A percentile compares a stretch with the other conserved stretches of the same genome.
These are phyloP conservation scores for Columbina picui DNA, from an alignment of 2,113 vertebrate species.

Conservation along the genomic window DNA sequence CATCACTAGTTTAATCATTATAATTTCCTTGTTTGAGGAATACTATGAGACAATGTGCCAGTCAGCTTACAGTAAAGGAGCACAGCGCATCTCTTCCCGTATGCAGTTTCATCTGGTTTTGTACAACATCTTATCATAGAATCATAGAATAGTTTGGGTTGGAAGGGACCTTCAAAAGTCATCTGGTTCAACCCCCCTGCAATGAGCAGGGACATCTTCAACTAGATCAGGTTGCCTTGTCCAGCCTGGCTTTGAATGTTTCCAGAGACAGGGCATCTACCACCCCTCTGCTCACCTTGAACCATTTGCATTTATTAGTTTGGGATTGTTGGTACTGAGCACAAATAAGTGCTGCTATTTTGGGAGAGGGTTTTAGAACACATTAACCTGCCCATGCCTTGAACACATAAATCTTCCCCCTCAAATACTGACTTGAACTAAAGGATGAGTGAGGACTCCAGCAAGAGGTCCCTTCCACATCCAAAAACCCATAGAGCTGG, in stretches of 20 bases:
- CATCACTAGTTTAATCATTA: not conserved
- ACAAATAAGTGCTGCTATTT: not conserved
- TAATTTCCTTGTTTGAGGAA: not conserved
- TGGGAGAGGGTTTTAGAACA: not conserved
- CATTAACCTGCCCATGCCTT: not conserved
- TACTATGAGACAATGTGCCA: not conserved
- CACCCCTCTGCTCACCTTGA: not conserved
- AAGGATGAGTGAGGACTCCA: not conserved
- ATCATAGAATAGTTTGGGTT: no score
- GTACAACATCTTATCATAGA: not conserved
- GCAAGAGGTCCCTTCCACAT: not conserved
- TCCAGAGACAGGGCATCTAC: no score
- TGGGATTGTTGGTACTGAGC: not conserved
- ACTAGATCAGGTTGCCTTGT: no score
- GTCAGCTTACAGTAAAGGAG: not conserved
- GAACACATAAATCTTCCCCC: not conserved
- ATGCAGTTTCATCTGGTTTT: not conserved
- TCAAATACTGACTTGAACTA: not conserved
- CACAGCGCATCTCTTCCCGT: not conserved
- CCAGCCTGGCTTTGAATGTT: no score
- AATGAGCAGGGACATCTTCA: no score
- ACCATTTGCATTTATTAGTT: not conserved
- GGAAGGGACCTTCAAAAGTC: no score
- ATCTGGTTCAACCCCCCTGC: no score
- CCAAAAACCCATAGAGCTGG: not conserved